Conservation (phyloP, 37 sponge, comb jelly and placozoan species). For the Theonella swinhoei region DNA sequence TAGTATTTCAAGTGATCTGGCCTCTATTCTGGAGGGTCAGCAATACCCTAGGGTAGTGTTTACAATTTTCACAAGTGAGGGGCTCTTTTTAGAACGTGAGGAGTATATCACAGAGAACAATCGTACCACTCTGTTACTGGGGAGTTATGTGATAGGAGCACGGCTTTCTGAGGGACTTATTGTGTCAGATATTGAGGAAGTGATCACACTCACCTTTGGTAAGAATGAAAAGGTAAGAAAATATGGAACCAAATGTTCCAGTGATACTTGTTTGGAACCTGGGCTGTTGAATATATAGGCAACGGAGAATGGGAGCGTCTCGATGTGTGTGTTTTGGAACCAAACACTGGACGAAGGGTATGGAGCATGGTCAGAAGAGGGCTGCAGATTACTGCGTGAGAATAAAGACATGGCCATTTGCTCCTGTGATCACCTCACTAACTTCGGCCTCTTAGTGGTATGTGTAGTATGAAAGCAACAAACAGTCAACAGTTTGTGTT, state of each 20-base stretch:
- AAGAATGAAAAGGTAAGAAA: neutral
- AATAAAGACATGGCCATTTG: slow-evolving; percentile 2
- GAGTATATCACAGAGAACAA: neutral
- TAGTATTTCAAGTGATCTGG: neutral
- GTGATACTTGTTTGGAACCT: slow-evolving; percentile 18
- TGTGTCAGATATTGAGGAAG: slow-evolving; percentile 9
- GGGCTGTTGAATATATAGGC: neutral
- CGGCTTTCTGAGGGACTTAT: slow-evolving; percentile 16
- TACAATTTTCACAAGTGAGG: neutral
- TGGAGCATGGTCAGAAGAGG: slow-evolving; percentile 49
- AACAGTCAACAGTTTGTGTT: neutral
- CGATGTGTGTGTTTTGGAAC: slow-evolving; percentile 39
- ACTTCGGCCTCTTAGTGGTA: slow-evolving; percentile 37
- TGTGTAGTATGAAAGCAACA: too few relatives aligned
- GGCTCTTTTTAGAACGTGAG: neutral
- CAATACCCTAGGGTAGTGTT: neutral
- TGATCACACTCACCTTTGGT: slow-evolving; percentile 12
- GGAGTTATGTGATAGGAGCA: slow-evolving; percentile 17
- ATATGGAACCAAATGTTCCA: slow-evolving; percentile 7
- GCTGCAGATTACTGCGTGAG: slow-evolving; percentile 13
- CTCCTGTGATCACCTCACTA: slow-evolving; percentile 47
- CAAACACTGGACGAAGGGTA: slow-evolving; percentile 11
- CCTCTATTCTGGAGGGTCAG: neutral
- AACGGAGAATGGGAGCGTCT: slow-evolving; percentile 5
- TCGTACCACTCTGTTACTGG: neutral